Conservation (phyloP, 2,113 vertebrate genomes). For the Ptychochromis oligacanthus region DNA sequence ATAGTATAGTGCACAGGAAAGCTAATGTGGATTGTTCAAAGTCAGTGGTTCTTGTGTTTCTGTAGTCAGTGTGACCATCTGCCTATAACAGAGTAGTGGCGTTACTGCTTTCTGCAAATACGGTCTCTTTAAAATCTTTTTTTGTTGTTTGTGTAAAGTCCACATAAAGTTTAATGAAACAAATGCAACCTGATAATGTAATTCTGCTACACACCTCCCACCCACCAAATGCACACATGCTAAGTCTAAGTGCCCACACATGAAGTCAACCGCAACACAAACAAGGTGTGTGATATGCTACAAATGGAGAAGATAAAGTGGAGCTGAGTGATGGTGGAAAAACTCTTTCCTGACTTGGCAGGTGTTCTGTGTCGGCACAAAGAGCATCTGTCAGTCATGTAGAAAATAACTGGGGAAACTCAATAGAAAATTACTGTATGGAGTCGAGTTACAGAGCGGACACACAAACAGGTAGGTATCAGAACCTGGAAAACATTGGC, state of each 20-base stretch:
- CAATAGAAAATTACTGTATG: slow-evolving; percentile 36
- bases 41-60: background rate
- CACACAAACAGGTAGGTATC: background rate
- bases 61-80: background rate
- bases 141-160: background rate
- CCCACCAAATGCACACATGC: background rate
- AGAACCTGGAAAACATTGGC: background rate
- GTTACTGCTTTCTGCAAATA: background rate
- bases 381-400: slow-evolving; percentile 42
- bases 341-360: slow-evolving; percentile 62
- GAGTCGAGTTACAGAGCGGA: background rate
- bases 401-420: slow-evolving; percentile 22
- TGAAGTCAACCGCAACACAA: slow-evolving; percentile 49
- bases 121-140: background rate
- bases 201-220: background rate
- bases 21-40: background rate
- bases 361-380: slow-evolving; percentile 56
- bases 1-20: background rate
- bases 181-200: background rate
- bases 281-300: slow-evolving; percentile 57
- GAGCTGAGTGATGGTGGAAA: slow-evolving; percentile 55
- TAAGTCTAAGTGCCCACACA: slow-evolving; percentile 19
- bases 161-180: background rate
- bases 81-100: background rate
- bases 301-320: slow-evolving; percentile 65